Base-by-base conservation (phyloP, 2,888 invertebrate genomes). In the Chalcis sispes region DNA sequence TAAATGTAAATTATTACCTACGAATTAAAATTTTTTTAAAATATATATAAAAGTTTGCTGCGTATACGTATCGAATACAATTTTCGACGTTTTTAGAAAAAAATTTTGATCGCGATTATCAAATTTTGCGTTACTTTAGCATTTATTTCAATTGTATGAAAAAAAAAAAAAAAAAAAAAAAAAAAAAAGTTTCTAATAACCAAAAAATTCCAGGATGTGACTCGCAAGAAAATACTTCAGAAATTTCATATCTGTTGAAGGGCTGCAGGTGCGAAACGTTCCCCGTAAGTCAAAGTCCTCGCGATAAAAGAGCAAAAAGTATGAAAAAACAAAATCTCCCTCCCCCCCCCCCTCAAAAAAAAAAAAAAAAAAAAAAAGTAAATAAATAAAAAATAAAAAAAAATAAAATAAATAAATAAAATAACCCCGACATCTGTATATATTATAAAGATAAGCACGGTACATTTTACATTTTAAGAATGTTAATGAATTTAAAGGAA, bases 211-310 rank as follows among this genome's bases (percentile, higher is more conserved):
- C 25, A 18, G 10, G 3, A 13, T 42, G 2, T 42, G 2, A 13
- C 29, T 8, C 23, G 1, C 8, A 40, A 48, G n/a, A 15, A 62
- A 48, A 36, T 32, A 27, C 5, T 58, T n/a, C 13, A 50, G 18
- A 52, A 64, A 23, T 40, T 54, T 48, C 32, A 64, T 52, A 32
- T 20, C 32, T 40, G 54, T 54, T 27, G 23, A 20, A 29, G 13
- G 5, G 20, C 20, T 15, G 50, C 59, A 66, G 48, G 59, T 54
- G 61, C 52, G 20, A 71, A 70, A 13, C 25, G 25, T 40, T 2
- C 52, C 32, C n/a, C 59, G 8, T 36, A 71, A 71, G 61, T 71
- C 52, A 70, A 70, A 70, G 59, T 50, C 61, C 36, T 56, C 23
- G 27, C 25, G 29, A n/a, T n/a, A 56, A 29, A 56, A 29, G n/a